phyloP scores from a whole-genome alignment of 2,888 invertebrate species.

The Nomada hirtipes region DNA sequence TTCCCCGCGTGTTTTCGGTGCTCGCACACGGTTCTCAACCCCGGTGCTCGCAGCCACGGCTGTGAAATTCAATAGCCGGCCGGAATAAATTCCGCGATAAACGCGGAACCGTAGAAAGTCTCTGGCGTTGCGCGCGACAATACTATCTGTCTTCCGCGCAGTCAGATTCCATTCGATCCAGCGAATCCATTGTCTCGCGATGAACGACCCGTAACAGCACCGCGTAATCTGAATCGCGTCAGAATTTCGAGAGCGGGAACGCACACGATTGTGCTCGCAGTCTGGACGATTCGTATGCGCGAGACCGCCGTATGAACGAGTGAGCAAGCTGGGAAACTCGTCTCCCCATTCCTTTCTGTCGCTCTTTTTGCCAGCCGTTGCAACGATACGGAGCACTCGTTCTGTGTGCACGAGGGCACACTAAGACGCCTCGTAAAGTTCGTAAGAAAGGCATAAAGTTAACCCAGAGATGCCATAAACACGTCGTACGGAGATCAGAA shows the following conservation, averaged over 20 bases:
- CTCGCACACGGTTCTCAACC: slow-evolving; percentile 23
- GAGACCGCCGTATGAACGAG: background rate
- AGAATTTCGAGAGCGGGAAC: slow-evolving; percentile 52
- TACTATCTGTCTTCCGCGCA: slow-evolving; percentile 70
- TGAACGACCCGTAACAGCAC: slow-evolving; percentile 61
- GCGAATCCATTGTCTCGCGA: slow-evolving; percentile 71
- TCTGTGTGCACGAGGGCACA: slow-evolving; percentile 52
- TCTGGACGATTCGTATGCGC: background rate
- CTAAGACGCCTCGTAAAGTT: slow-evolving; percentile 72
- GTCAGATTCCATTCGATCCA: slow-evolving; percentile 72
- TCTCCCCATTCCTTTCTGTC: background rate
- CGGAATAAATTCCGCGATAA: slow-evolving; percentile 66
- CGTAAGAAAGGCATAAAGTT: slow-evolving; percentile 75
- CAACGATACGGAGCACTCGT: slow-evolving; percentile 49
- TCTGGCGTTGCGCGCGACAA: slow-evolving; percentile 53
- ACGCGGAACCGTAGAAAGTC: slow-evolving; percentile 57
- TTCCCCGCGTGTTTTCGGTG: slow-evolving; percentile 49
- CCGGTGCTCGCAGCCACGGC: slow-evolving; percentile 20
- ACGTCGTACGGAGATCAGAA: slow-evolving; percentile 74
- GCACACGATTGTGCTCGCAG: background rate
- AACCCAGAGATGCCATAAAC: slow-evolving; percentile 69
- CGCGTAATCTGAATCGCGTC: slow-evolving; percentile 69
- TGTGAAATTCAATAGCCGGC: slow-evolving; percentile 53
- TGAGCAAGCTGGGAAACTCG: background rate
- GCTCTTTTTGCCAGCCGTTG: slow-evolving; percentile 21